phyloP scores from a whole-genome alignment of 2,888 invertebrate genomes.

The Orgyia antiqua region DNA sequence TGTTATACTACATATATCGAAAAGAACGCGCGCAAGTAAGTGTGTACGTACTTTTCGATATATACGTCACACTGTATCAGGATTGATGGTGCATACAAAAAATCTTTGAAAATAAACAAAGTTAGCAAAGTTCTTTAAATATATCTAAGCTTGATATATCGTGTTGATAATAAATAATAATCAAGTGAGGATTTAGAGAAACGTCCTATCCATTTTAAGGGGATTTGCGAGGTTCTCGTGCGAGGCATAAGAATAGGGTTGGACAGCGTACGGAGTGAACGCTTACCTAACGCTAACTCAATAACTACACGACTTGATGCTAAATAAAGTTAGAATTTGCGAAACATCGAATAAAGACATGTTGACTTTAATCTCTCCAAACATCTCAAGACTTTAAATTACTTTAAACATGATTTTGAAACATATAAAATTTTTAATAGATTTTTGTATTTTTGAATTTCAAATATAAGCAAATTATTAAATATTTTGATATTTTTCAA shows the following conservation, averaged over 20 bases:
- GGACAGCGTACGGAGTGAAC: conserved; percentile 29
- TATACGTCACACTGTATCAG: too few species aligned
- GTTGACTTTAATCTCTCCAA: too few species aligned
- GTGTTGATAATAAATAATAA: conserved; percentile 71
- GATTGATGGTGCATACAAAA: too few species aligned
- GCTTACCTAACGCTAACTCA: conserved; percentile 17
- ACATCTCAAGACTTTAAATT: too few species aligned
- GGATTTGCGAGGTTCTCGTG: conserved; percentile 60
- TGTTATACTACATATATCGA: too few species aligned
- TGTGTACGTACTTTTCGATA: too few species aligned
- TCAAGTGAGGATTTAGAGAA: conserved; percentile 65
- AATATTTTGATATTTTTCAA: too few species aligned
- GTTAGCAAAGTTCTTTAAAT: conserved; percentile 30
- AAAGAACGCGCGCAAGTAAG: too few species aligned
- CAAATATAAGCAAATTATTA: too few species aligned
- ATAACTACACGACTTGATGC: conserved; percentile 8
- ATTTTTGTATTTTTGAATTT: too few species aligned
- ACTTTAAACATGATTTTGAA: too few species aligned
- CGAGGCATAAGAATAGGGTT: conserved; percentile 54
- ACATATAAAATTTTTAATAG: too few species aligned
- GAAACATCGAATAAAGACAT: background rate
- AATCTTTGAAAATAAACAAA: conserved; percentile 15
- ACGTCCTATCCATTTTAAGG: conserved; percentile 70
- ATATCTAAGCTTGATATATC: conserved; percentile 52
- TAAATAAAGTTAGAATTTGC: conserved; percentile 6